phyloP scores from a whole-genome alignment of 2,113 vertebrate species.

The Carlito syrichta region DNA sequence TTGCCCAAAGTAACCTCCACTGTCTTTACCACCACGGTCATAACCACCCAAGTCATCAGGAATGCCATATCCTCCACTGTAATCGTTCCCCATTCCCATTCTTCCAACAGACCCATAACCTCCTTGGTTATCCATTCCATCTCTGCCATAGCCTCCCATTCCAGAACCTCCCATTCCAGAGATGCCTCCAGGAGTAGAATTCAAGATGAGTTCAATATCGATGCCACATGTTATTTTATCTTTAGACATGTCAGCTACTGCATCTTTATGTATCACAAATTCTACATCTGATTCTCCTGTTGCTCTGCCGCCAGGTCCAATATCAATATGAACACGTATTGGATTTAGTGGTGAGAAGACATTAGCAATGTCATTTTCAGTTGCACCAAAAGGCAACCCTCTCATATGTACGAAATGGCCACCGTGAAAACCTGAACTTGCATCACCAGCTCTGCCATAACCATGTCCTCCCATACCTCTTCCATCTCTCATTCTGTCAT shows the following conservation, averaged over 20 bases:
- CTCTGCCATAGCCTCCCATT: conserved; percentile 84
- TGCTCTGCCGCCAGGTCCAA: conserved; percentile 91
- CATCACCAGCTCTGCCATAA: conserved; percentile 83
- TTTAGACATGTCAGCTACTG: conserved; percentile 96
- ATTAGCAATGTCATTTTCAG: conserved; percentile 91
- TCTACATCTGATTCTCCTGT: conserved; percentile 97
- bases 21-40: conserved; percentile 84
- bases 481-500: conserved; percentile 90
- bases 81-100: conserved; percentile 85
- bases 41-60: conserved; percentile 85
- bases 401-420: conserved; percentile 97
- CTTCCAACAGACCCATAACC: conserved; percentile 83
- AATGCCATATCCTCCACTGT: conserved; percentile 82
- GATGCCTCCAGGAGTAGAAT: too few species aligned
- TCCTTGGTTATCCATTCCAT: conserved; percentile 82
- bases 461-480: conserved; percentile 88
- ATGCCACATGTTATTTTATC: conserved; percentile 99
- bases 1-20: conserved; percentile 85
- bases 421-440: conserved; percentile 88
- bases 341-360: conserved; percentile 93
- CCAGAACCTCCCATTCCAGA: conserved; percentile 86
- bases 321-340: conserved; percentile 92
- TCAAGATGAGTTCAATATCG: conserved; percentile 96
- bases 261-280: conserved; percentile 93
- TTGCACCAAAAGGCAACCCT: conserved; percentile 93